Percentiles rank a stretch among this genome's conserved stretches.
Conservation (phyloP, 2,888 invertebrate genomes). For the Hylaea fasciaria region DNA sequence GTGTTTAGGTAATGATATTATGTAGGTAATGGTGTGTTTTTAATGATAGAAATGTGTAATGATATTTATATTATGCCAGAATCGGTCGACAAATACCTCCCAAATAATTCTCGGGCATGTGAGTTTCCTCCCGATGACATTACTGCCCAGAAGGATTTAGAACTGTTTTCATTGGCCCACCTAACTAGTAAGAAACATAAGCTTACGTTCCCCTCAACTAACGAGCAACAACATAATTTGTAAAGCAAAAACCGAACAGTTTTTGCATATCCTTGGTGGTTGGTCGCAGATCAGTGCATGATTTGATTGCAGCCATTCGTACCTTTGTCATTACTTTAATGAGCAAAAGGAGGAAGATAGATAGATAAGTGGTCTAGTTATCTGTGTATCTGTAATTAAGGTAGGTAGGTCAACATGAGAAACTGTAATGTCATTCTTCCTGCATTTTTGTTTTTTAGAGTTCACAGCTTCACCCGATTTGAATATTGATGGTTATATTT, state of each 20-base stretch:
- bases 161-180: too few species aligned
- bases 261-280: constrained; percentile 77
- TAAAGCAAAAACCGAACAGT: constrained; percentile 46
- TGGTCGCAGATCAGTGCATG: constrained; percentile 65
- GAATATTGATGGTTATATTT: too few species aligned
- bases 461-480: too few species aligned
- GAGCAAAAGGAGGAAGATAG: constrained; percentile 61
- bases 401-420: constrained; percentile 8
- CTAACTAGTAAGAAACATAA: not conserved
- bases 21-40: too few species aligned
- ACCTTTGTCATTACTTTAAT: constrained; percentile 59
- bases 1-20: too few species aligned
- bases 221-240: constrained; percentile 28
- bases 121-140: too few species aligned
- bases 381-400: not conserved
- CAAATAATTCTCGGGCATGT: too few species aligned
- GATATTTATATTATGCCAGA: too few species aligned
- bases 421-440: not conserved
- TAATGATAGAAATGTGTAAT: too few species aligned
- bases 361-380: constrained; percentile 15
- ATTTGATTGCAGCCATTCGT: constrained; percentile 61
- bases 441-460: not conserved
- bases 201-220: constrained; percentile 1
- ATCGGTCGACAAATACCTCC: too few species aligned
- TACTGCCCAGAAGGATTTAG: too few species aligned